phyloP scores from a whole-genome alignment of 2,888 invertebrate genomes.

The Acholoe squamosa region DNA sequence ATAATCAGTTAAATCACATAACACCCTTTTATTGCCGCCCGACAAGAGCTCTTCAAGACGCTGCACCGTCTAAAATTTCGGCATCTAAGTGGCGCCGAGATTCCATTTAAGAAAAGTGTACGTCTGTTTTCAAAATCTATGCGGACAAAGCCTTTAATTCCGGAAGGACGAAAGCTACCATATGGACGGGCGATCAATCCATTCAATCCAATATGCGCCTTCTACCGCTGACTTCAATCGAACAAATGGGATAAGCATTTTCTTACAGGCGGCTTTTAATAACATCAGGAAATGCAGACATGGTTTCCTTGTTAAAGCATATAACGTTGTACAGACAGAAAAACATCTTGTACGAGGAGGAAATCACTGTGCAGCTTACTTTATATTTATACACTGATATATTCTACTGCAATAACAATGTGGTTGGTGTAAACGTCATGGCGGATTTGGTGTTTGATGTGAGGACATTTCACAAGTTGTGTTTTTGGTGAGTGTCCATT shows the following conservation, averaged over 20 bases:
- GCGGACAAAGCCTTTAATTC: slow-evolving; percentile 32
- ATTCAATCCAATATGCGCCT: slow-evolving; percentile 45
- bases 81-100: slow-evolving; percentile 46
- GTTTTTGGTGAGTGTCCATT: background rate
- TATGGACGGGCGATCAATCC: slow-evolving; percentile 38
- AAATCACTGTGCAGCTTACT: too few relatives aligned
- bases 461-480: background rate
- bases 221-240: slow-evolving; percentile 48
- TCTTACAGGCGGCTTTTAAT: slow-evolving; percentile 34
- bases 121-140: slow-evolving; percentile 55
- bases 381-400: too few relatives aligned
- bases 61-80: slow-evolving; percentile 46
- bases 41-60: slow-evolving; percentile 31
- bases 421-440: too few relatives aligned
- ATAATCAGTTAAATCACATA: slow-evolving; percentile 47
- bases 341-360: background rate
- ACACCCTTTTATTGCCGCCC: slow-evolving; percentile 50
- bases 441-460: background rate
- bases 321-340: background rate
- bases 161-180: slow-evolving; percentile 1
- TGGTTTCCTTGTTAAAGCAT: background rate
- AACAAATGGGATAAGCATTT: slow-evolving; percentile 54
- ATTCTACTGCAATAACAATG: too few relatives aligned
- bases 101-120: slow-evolving; percentile 54
- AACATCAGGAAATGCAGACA: background rate